Evolutionary conservation across 2,797 vertebrate genomes (phyloP), one percentile per base, ranked within the genome.

Genomic region (Adrianichthys oophorus): DNA sequence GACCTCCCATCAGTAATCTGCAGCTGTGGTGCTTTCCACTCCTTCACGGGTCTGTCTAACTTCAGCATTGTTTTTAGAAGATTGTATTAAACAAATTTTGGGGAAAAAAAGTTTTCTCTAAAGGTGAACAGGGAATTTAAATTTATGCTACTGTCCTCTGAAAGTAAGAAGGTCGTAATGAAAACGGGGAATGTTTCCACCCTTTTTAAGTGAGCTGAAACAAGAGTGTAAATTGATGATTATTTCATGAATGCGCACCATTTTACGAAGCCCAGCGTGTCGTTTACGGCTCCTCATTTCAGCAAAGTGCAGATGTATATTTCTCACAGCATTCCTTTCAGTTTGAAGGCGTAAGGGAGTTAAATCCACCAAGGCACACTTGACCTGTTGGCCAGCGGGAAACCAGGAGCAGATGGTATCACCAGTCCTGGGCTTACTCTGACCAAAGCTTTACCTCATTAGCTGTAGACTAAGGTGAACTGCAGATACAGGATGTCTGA

Each of bases 331-430:
- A 73, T 79, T 84, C 69, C 52, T 48, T 78, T 73, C 26, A 63
- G 43, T 56, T 73, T 16, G 48, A 43, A 53, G 59, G 49, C 48
- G 21, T 72, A n/a, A 52, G 16, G 26, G 19, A 66, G 37, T 74
- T 49, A 63, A 75, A 83, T 80, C 65, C 63, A 71, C 67, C 79
- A 79, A 78, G 70, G 29, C 59, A 64, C 59, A 69, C 63, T 83
- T 76, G 67, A 82, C 62, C 66, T 58, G 41, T 57, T 59, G 57
- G 49, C 45, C 37, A 61, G 44, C 56, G 61, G 42, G 29, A 64
- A 59, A 51, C 44, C 61, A 71, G 59, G 56, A 55, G 46, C 29
- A 60, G 59, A 69, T 24, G 37, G 68, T 56, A 65, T 78, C 68
- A 70, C 32, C 52, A 42, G 59, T 7, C n/a, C 61, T 63, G 56